Conservation (phyloP, 2,113 vertebrate species). For the Delphinapterus leucas region DNA sequence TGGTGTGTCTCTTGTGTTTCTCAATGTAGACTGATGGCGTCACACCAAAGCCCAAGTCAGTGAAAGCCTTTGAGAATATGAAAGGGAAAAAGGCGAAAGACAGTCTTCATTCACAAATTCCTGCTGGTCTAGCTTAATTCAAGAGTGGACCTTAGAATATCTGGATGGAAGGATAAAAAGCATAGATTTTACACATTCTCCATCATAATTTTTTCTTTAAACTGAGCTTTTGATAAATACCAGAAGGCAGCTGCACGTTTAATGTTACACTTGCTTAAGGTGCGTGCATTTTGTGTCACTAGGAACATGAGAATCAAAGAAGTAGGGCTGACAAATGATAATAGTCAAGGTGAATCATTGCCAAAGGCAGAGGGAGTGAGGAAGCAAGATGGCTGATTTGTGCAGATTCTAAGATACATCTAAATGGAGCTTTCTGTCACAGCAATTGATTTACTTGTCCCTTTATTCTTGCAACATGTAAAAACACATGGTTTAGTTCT, state of each 20-base stretch:
- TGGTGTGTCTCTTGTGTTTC: not conserved
- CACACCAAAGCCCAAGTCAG: no score
- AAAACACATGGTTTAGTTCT: not conserved
- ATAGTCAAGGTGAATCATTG: not conserved
- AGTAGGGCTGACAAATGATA: not conserved
- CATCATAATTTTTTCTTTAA: not conserved
- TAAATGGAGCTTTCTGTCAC: constrained; percentile 13
- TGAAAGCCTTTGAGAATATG: not conserved
- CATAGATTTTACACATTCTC: not conserved
- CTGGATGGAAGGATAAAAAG: not conserved
- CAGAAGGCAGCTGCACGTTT: not conserved
- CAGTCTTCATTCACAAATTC: not conserved
- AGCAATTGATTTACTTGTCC: not conserved
- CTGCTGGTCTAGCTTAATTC: not conserved
- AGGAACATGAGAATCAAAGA: constrained; percentile 9
- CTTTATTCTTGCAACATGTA: not conserved
- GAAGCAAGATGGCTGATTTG: not conserved
- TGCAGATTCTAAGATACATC: not conserved
- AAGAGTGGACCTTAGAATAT: not conserved
- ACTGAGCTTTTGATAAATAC: not conserved
- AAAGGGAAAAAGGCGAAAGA: not conserved
- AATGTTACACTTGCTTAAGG: not conserved
- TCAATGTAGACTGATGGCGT: not conserved
- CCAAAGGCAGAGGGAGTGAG: not conserved
- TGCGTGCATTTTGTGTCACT: not conserved